These are phyloP conservation scores for Ceraclea dissimilis DNA, from an alignment of 2,888 invertebrate genomes.

Conservation along the genomic window DNA sequence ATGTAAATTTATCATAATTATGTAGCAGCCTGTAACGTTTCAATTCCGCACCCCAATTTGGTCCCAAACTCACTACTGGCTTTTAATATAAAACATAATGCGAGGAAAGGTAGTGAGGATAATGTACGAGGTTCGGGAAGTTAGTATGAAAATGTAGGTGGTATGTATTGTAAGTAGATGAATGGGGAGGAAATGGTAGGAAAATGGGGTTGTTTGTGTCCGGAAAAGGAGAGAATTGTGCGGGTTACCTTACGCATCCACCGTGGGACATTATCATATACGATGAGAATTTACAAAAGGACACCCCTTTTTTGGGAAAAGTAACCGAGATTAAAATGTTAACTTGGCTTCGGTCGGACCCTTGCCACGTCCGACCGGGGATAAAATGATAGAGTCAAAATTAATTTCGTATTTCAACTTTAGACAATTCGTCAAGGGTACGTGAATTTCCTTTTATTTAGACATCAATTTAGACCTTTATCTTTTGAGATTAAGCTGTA, in stretches of 20 bases:
- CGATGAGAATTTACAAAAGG: neutral
- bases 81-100: conserved; percentile 12
- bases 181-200: conserved; percentile 2
- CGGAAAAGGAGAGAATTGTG: conserved; percentile 1
- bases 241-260: neutral
- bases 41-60: conserved; percentile 8
- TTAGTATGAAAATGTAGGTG: neutral
- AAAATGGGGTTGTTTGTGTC: neutral
- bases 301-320: neutral
- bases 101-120: neutral
- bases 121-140: neutral
- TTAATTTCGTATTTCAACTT: too few species aligned
- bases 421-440: too few species aligned
- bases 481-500: too few species aligned
- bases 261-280: neutral
- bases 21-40: neutral
- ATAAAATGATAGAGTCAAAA: too few species aligned
- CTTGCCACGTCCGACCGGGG: too few species aligned
- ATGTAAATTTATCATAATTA: too few species aligned
- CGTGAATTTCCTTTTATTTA: too few species aligned
- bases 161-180: neutral
- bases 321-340: neutral
- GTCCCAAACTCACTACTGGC: conserved; percentile 3
- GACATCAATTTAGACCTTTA: too few species aligned
- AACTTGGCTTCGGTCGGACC: too few species aligned